These are phyloP conservation scores for Philereme transversata DNA, from an alignment of 2,888 invertebrate species.

Conservation along the genomic window DNA sequence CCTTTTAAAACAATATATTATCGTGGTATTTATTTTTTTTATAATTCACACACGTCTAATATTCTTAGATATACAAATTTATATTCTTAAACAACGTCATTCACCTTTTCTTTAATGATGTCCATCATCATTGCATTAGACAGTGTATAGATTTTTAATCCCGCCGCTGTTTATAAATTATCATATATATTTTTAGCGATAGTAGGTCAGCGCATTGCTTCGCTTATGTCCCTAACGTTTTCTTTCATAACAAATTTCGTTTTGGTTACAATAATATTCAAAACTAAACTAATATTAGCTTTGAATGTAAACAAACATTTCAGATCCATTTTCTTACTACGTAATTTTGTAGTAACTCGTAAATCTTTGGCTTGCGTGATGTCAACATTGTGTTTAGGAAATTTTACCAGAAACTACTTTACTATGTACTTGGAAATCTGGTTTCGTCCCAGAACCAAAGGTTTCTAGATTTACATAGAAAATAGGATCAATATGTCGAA, in stretches of 20 bases:
- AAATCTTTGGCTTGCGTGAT: slow-evolving; percentile 23
- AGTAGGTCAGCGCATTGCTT: slow-evolving; percentile 24
- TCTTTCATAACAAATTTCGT: slow-evolving; percentile 37
- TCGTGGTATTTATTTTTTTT: no score
- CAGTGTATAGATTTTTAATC: slow-evolving; percentile 7
- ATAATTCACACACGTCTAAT: no score
- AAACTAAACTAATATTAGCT: slow-evolving; percentile 36
- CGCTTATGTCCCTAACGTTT: slow-evolving; percentile 26
- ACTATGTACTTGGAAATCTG: not conserved
- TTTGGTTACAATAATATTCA: slow-evolving; percentile 32
- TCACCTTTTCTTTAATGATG: no score
- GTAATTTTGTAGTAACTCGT: slow-evolving; percentile 26
- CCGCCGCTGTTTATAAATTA: slow-evolving; percentile 18
- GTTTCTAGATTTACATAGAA: not conserved
- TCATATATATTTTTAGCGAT: slow-evolving; percentile 21
- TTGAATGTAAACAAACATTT: slow-evolving; percentile 36
- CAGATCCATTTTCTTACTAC: slow-evolving; percentile 32
- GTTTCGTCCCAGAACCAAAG: not conserved
- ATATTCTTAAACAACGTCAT: no score
- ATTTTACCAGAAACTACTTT: not conserved
- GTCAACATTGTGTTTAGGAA: slow-evolving; percentile 25
- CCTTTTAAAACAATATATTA: no score
- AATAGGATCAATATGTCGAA: no score
- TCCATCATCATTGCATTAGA: not conserved
- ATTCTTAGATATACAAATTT: no score